Percentiles rank a stretch among this genome's conserved stretches.
Evolutionary conservation across 2,888 invertebrate species (phyloP).

Genomic region (Chloromyia formosa): DNA sequence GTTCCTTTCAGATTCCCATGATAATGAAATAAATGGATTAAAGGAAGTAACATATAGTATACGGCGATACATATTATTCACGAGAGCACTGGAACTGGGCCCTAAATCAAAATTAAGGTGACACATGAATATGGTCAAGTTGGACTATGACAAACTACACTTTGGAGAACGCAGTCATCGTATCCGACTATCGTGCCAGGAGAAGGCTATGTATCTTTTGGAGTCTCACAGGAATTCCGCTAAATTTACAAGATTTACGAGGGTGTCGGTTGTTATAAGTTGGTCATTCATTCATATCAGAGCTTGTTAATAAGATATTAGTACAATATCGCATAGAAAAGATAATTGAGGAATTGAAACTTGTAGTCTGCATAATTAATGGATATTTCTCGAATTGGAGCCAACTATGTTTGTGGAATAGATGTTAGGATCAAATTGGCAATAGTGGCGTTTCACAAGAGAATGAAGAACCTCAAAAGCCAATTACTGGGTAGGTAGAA

Average conservation of each 20-base stretch:
- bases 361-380: no score
- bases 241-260: slow-evolving; percentile 23
- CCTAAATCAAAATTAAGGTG: slow-evolving; percentile 29
- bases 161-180: background rate
- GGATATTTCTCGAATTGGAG: no score
- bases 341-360: no score
- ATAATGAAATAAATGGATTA: background rate
- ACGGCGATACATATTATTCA: background rate
- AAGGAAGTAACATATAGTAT: background rate
- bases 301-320: no score
- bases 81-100: background rate
- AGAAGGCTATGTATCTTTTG: slow-evolving; percentile 8
- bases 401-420: no score
- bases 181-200: background rate
- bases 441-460: no score
- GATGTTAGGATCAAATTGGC: no score
- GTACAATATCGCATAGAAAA: no score
- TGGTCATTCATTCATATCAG: no score
- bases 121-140: slow-evolving; percentile 19
- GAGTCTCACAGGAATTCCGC: slow-evolving; percentile 18
- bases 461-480: no score
- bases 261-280: no score
- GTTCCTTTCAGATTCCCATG: background rate
- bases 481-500: no score
- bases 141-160: slow-evolving; percentile 16